Conservation (phyloP, 1,140 invertebrate genomes). For the Trachymyrmex cornetzi region DNA sequence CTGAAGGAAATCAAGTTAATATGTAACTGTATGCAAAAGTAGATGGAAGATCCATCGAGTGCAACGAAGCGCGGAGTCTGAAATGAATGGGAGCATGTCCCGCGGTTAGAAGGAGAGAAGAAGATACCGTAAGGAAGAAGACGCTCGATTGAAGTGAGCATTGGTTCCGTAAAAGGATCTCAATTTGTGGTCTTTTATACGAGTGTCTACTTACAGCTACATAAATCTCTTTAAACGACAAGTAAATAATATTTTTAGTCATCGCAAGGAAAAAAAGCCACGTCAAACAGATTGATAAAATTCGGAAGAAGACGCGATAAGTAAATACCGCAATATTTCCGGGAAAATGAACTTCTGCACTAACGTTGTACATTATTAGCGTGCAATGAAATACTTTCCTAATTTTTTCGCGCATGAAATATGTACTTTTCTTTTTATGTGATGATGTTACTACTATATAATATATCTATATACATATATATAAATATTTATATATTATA, state of each 20-base stretch:
- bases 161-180: slow-evolving; percentile 48
- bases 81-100: slow-evolving; percentile 72
- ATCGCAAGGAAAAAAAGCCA: neutral
- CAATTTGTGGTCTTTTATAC: slow-evolving; percentile 58
- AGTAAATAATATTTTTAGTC: slow-evolving; percentile 43
- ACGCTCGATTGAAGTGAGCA: slow-evolving; percentile 41
- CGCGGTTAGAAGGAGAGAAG: slow-evolving; percentile 29
- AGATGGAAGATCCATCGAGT: slow-evolving; percentile 63
- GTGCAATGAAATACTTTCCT: neutral
- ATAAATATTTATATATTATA: too few relatives aligned
- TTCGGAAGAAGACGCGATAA: neutral
- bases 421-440: neutral
- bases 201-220: slow-evolving; percentile 18
- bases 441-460: neutral
- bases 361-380: neutral
- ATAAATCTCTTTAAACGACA: slow-evolving; percentile 22
- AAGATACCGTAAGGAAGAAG: slow-evolving; percentile 14
- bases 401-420: neutral
- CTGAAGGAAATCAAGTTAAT: slow-evolving; percentile 35
- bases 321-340: neutral
- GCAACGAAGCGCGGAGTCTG: slow-evolving; percentile 58
- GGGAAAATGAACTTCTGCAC: neutral
- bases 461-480: neutral
- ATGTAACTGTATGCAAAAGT: slow-evolving; percentile 57
- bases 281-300: slow-evolving; percentile 27